Evolutionary conservation across 2,113 vertebrate species (phyloP).

Genomic region (Capreolus pygargus): DNA sequence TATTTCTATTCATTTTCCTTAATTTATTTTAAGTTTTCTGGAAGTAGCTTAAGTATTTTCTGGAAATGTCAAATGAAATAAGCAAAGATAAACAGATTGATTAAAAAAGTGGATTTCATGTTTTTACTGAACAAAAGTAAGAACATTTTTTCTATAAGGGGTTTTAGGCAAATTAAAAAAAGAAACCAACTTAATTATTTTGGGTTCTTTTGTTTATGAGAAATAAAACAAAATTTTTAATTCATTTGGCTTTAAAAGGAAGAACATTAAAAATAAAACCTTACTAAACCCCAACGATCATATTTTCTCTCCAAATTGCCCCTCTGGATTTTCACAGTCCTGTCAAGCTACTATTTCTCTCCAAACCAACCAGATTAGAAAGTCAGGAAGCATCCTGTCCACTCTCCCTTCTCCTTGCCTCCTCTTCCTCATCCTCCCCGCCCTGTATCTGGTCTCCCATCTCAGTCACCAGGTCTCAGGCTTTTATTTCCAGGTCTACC

Average conservation of each 20-base stretch:
- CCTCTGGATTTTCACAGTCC: neutral
- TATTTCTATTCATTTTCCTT: slow-evolving; percentile 18
- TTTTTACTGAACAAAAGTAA: slow-evolving; percentile 9
- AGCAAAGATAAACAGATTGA: neutral
- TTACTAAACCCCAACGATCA: neutral
- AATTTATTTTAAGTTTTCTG: slow-evolving; percentile 22
- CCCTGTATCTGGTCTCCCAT: neutral
- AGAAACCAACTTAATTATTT: neutral
- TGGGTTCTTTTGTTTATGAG: neutral
- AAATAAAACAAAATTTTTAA: neutral
- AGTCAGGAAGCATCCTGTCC: neutral
- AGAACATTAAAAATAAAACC: neutral
- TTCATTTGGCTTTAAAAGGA: neutral
- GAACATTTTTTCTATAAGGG: neutral
- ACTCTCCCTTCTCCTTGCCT: neutral
- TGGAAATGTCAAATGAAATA: slow-evolving; percentile 24
- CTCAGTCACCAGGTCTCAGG: neutral
- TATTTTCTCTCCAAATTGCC: neutral
- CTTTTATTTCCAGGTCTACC: neutral
- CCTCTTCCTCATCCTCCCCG: neutral
- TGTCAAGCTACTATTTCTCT: neutral
- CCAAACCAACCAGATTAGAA: neutral
- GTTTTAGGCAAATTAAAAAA: neutral
- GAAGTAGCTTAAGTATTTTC: slow-evolving; percentile 35
- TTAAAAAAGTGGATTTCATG: neutral